Base-by-base conservation (phyloP, 2,113 vertebrate genomes). In the Epinephelus cyanopodus region DNA sequence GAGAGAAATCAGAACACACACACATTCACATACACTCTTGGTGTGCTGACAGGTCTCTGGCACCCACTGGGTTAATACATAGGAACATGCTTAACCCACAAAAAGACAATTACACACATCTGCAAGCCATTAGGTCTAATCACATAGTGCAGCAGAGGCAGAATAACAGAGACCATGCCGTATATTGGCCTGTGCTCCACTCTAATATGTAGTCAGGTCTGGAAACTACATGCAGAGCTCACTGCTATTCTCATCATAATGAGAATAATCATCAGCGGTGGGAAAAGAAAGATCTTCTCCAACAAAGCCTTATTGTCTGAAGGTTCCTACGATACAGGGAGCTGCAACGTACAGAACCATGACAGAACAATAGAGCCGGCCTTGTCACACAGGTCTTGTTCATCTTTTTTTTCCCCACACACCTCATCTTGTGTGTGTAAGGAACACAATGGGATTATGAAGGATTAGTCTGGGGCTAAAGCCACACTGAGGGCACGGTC, bases 101-200 rank as follows among this genome's bases (percentile, higher is more conserved):
- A 90, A 86, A 85, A 85, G 42, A 90, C 79, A 86, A 89, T 89
- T 90, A 83, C 84, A 82, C 84, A 88, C 94, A 94, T 93, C 92
- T 94, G 92, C 79, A 84, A 88, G 77, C 68, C 90, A 91, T 94
- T 93, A 92, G 48, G 74, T 80, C 78, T 91, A 93, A 93, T 93
- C 79, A 86, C 90, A 87, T 2, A 76, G 78, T 71, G 82, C 81
- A 69, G 79, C 69, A 79, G 39, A 78, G 71, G 77, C 80, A 73
- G 47, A 86, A 88, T 37, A 85, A 71, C 33, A 33, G n/a, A 84
- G 69, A 37, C 6, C 47, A 67, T 79, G 42, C 50, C 15, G 48
- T n/a, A 10, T 33, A 74, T 69, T 83, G 72, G 86, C 83, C 64
- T 61, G 45, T 60, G 84, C 64, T 87, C 68, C 57, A 54, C 57